phyloP scores from a whole-genome alignment of 2,113 vertebrate species.

The Rostratula benghalensis region DNA sequence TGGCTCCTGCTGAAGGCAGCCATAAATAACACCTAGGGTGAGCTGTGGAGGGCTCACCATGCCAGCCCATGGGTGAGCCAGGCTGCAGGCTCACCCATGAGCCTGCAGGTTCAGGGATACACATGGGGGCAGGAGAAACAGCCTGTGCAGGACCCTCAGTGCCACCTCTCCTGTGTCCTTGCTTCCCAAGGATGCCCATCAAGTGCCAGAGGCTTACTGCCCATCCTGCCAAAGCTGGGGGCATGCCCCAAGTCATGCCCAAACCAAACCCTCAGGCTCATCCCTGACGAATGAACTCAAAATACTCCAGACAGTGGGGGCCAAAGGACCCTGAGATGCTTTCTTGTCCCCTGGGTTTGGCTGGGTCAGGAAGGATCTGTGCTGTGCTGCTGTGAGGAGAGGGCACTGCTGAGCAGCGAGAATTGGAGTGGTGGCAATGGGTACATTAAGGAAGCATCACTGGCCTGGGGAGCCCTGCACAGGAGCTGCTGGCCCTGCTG shows the following conservation, averaged over 20 bases:
- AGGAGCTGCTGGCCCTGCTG: not conserved
- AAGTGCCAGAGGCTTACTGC: not conserved
- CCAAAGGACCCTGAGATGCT: not conserved
- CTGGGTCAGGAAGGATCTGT: not conserved
- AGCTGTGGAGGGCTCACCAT: not conserved
- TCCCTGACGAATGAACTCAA: not conserved
- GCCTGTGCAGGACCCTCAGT: not conserved
- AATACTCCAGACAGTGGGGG: not conserved
- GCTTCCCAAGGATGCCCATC: not conserved
- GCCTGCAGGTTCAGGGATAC: not conserved
- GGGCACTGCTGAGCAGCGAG: not conserved
- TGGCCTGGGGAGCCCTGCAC: not conserved
- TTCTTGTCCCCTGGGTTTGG: not conserved
- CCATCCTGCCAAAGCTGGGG: not conserved
- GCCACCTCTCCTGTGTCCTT: not conserved
- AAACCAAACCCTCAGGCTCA: not conserved
- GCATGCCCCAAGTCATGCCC: rapidly evolving
- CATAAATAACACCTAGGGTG: rapidly evolving
- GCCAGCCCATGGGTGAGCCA: too few relatives aligned
- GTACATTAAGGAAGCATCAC: not conserved
- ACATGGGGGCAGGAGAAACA: not conserved
- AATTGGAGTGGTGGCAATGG: not conserved
- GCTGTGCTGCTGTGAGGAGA: not conserved
- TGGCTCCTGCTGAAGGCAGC: not conserved
- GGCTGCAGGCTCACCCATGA: too few relatives aligned